Conservation (phyloP, 2,797 vertebrate genomes). For the Anableps anableps region DNA sequence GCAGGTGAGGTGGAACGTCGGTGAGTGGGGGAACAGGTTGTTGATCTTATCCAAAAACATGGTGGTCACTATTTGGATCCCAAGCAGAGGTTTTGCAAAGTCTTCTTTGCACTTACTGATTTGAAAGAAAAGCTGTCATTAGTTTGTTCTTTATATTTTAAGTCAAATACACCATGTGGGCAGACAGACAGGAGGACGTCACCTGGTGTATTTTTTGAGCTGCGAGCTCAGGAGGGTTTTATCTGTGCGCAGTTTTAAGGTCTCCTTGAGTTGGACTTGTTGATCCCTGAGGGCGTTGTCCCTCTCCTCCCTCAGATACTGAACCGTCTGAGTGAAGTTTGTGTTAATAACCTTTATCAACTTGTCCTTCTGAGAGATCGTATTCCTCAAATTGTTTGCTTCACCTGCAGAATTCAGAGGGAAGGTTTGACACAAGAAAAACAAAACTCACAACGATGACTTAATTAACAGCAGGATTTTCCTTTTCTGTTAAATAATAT, state of each 20-base stretch:
- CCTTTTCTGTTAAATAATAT: not conserved
- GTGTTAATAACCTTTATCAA: conserved; percentile 61
- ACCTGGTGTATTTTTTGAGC: conserved; percentile 70
- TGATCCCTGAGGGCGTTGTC: conserved; percentile 46
- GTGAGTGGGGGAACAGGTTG: conserved; percentile 75
- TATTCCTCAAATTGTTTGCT: conserved; percentile 52
- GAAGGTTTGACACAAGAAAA: not conserved
- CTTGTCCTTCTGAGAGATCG: conserved; percentile 65
- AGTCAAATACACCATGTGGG: not conserved
- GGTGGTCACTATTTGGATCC: conserved; percentile 68
- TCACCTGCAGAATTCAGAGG: conserved; percentile 55
- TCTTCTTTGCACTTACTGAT: conserved; percentile 79
- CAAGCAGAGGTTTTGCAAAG: conserved; percentile 68
- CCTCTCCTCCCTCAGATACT: conserved; percentile 62
- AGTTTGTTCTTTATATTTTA: not conserved
- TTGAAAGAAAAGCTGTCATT: not conserved
- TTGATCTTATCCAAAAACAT: conserved; percentile 72
- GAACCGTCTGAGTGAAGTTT: conserved; percentile 77
- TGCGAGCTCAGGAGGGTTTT: conserved; percentile 67
- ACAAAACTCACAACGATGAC: not conserved
- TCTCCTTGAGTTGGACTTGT: conserved; percentile 46
- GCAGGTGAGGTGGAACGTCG: conserved; percentile 83
- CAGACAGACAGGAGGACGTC: not conserved
- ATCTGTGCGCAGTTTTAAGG: conserved; percentile 52
- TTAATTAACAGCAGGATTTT: not conserved